A percentile compares a stretch with the other conserved stretches of the same genome.
phyloP scores from a whole-genome alignment of 2,113 vertebrate genomes.

The Peromyscus polionotus region DNA sequence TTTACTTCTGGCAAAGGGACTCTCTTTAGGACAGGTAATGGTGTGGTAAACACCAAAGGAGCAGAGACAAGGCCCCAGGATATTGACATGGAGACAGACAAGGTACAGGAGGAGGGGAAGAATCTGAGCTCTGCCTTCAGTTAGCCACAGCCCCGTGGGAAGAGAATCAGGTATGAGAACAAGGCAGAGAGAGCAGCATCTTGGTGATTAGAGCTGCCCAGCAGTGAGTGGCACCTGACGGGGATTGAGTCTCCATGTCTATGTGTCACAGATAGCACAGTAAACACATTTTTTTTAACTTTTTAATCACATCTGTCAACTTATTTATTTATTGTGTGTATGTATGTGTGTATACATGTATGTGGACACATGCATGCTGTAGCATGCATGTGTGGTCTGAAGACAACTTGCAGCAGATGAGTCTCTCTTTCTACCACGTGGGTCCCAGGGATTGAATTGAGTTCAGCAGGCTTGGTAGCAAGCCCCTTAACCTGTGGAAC shows the following conservation, averaged over 20 bases:
- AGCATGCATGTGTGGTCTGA: not conserved
- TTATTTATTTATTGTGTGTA: not conserved
- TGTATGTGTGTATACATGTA: not conserved
- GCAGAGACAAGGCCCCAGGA: not conserved
- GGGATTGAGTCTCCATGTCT: not conserved
- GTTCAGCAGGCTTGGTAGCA: not conserved
- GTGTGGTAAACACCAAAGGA: constrained; percentile 61
- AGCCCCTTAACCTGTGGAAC: not conserved
- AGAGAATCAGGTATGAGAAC: not conserved
- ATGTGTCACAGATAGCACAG: not conserved
- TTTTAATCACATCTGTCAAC: not conserved
- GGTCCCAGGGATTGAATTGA: not conserved
- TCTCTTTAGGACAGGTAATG: constrained; percentile 51
- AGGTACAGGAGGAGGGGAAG: too few species aligned
- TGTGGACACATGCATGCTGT: not conserved
- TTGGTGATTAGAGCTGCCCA: not conserved
- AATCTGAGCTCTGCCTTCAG: not conserved
- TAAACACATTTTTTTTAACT: not conserved
- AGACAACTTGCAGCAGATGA: not conserved
- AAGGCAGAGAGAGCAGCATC: not conserved
- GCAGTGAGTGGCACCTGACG: not conserved
- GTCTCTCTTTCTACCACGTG: not conserved
- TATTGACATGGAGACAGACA: not conserved
- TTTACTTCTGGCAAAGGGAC: constrained; percentile 43
- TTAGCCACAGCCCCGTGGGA: not conserved